phyloP scores from a whole-genome alignment of 2,113 vertebrate species.

The Halichoeres trimaculatus region DNA sequence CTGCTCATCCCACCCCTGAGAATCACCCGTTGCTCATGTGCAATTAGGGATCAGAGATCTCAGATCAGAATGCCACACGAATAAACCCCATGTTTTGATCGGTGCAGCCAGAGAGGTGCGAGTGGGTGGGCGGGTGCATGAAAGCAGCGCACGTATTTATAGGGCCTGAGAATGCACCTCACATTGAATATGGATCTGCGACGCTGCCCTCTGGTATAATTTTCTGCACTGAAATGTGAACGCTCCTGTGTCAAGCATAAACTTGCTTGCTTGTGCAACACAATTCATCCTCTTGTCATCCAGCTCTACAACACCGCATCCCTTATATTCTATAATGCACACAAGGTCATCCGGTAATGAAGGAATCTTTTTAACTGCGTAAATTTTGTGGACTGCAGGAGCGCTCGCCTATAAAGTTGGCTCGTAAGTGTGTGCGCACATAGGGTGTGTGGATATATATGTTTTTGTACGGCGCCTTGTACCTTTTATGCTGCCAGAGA shows the following conservation, averaged over 20 bases:
- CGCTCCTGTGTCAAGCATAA: constrained; percentile 32
- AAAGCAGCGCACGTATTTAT: neutral
- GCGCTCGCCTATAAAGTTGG: constrained; percentile 29
- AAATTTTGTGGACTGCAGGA: constrained; percentile 36
- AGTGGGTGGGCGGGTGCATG: neutral
- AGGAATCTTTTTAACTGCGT: constrained; percentile 56
- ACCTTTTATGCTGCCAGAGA: constrained; percentile 57
- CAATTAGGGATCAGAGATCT: constrained; percentile 73
- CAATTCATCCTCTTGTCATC: constrained; percentile 69
- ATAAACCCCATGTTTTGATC: constrained; percentile 38
- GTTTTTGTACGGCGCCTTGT: constrained; percentile 36
- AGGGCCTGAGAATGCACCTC: constrained; percentile 6
- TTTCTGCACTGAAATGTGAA: constrained; percentile 49
- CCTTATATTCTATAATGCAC: constrained; percentile 63
- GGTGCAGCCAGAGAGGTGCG: constrained; percentile 8
- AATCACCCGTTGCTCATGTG: constrained; percentile 53
- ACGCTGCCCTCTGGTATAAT: constrained; percentile 24
- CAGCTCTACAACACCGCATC: constrained; percentile 52
- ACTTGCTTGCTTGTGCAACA: constrained; percentile 49
- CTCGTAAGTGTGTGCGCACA: constrained; percentile 17
- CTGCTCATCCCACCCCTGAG: constrained; percentile 66
- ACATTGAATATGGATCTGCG: constrained; percentile 24
- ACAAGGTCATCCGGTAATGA: constrained; percentile 69
- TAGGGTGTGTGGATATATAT: constrained; percentile 10
- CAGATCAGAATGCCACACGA: constrained; percentile 49